phyloP scores from a whole-genome alignment of 2,888 invertebrate genomes.

The Heteromyza rotundicornis region DNA sequence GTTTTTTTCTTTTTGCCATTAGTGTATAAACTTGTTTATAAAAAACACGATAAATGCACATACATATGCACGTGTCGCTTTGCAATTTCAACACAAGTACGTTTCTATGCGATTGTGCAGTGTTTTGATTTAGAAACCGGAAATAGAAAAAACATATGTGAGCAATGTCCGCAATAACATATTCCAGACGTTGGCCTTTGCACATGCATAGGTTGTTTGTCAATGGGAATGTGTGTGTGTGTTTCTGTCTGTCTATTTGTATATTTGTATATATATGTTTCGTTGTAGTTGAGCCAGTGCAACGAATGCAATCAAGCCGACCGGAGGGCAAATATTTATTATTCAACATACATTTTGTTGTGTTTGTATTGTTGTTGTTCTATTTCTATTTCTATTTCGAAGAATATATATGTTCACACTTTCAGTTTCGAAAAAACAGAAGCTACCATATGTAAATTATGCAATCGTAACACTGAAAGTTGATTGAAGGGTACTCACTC shows the following conservation, averaged over 20 bases:
- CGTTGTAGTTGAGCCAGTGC: background rate
- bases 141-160: background rate
- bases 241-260: background rate
- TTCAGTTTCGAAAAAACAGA: too few species aligned
- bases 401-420: too few species aligned
- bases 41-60: background rate
- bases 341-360: too few species aligned
- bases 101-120: background rate
- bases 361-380: too few species aligned
- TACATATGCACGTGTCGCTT: conserved; percentile 11
- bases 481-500: too few species aligned
- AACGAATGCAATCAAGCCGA: background rate
- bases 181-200: background rate
- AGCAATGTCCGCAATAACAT: background rate
- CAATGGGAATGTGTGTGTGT: background rate
- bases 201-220: background rate
- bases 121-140: background rate
- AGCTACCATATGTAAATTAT: too few species aligned
- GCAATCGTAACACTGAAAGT: too few species aligned
- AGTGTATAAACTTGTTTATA: too few species aligned
- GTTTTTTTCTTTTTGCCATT: too few species aligned
- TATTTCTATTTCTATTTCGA: too few species aligned
- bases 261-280: background rate
- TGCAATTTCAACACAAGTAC: background rate
- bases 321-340: background rate